These are phyloP conservation scores for Mungos mungo DNA, from an alignment of 2,113 vertebrate species.

Conservation along the genomic window DNA sequence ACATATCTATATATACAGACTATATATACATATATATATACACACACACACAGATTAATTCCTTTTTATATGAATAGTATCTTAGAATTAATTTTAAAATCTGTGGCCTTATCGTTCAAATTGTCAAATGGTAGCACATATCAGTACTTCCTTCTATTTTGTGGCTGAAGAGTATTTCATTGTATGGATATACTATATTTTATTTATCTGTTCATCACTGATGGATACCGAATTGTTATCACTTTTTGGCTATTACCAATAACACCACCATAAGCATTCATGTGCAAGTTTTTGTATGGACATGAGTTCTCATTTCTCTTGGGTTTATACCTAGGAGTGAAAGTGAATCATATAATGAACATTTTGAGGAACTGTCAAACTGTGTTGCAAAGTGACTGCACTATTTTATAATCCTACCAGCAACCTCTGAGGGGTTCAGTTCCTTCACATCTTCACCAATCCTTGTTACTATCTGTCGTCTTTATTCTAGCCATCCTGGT, in stretches of 20 bases:
- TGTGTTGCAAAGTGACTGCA: neutral
- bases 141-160: neutral
- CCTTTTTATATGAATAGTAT: neutral
- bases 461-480: neutral
- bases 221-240: neutral
- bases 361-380: neutral
- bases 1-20: neutral
- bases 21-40: too few relatives aligned
- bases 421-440: neutral
- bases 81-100: constrained; percentile 28
- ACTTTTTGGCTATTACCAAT: neutral
- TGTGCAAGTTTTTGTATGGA: neutral
- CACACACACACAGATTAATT: neutral
- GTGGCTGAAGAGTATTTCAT: neutral
- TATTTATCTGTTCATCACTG: neutral
- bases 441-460: neutral
- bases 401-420: neutral
- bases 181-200: neutral
- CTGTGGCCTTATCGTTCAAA: neutral
- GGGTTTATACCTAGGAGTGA: neutral
- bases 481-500: neutral
- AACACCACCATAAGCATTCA: neutral
- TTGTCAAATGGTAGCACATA: neutral
- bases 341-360: neutral
- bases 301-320: constrained; percentile 14